These are phyloP conservation scores for Pogonocherus hispidulus DNA, from an alignment of 2,888 invertebrate species.

Conservation along the genomic window DNA sequence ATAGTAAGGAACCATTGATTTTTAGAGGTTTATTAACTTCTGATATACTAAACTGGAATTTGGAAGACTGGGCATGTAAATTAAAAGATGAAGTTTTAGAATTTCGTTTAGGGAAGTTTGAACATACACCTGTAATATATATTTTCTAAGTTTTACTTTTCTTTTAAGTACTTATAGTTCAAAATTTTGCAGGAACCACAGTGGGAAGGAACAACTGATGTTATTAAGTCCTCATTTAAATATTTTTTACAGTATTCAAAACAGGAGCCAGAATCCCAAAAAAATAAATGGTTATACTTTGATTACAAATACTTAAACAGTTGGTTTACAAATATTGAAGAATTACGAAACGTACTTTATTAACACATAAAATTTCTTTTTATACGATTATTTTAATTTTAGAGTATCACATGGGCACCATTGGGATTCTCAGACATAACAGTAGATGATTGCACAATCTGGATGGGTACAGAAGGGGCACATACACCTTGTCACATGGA, in stretches of 20 bases:
- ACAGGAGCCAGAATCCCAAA: slow-evolving; percentile 60
- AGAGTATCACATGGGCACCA: slow-evolving; percentile 74
- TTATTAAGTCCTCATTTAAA: slow-evolving; percentile 73
- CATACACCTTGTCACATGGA: slow-evolving; percentile 96
- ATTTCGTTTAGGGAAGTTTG: slow-evolving; percentile 71
- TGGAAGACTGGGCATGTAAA: slow-evolving; percentile 74
- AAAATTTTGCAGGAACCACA: slow-evolving; percentile 73
- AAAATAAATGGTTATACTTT: slow-evolving; percentile 82
- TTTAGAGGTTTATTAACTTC: slow-evolving; percentile 73
- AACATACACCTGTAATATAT: slow-evolving; percentile 53
- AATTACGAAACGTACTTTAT: slow-evolving; percentile 72
- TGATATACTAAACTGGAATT: slow-evolving; percentile 74
- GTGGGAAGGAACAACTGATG: slow-evolving; percentile 84
- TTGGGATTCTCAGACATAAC: slow-evolving; percentile 81
- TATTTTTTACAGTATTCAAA: slow-evolving; percentile 72
- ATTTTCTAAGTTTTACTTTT: neutral
- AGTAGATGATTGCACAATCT: slow-evolving; percentile 82
- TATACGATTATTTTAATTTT: slow-evolving; percentile 57
- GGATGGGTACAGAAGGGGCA: slow-evolving; percentile 89
- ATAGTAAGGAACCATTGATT: slow-evolving; percentile 69
- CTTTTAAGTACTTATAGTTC: neutral
- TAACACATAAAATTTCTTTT: no score
- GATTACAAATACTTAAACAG: slow-evolving; percentile 87
- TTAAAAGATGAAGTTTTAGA: slow-evolving; percentile 73
- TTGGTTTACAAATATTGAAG: slow-evolving; percentile 74